Conservation (phyloP, 2,888 invertebrate genomes). For the Himalopsyche japonica region DNA sequence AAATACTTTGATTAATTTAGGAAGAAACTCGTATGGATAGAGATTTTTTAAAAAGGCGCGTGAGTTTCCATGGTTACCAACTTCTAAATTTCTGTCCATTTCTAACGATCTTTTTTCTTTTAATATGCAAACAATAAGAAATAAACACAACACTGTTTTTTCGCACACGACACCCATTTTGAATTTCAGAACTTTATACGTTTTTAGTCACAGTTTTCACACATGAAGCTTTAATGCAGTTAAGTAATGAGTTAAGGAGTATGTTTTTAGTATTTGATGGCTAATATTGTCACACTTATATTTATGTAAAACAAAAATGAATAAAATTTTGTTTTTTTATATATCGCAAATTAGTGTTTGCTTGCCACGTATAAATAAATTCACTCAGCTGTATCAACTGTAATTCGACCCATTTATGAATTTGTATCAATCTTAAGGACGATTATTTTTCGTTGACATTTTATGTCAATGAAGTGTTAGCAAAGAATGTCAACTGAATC, state of each 20-base stretch:
- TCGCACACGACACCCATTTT: neutral
- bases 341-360: too few species aligned
- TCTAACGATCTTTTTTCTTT: neutral
- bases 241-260: neutral
- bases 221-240: neutral
- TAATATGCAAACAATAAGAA: neutral
- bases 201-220: neutral
- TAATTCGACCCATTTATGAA: neutral
- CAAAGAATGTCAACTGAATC: neutral
- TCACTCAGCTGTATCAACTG: neutral
- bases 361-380: neutral
- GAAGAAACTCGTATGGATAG: neutral
- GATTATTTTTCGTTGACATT: too few species aligned
- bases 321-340: too few species aligned
- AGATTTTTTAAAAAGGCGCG: neutral
- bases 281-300: too few species aligned
- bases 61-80: constrained; percentile 18
- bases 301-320: too few species aligned
- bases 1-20: neutral
- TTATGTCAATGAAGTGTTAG: neutral
- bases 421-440: neutral
- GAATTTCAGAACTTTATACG: neutral
- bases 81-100: neutral
- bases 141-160: neutral
- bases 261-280: too few species aligned